Evolutionary conservation across 2,113 vertebrate species (phyloP), one percentile per base, ranked within the genome.

Genomic region (Thalassoma bifasciatum): DNA sequence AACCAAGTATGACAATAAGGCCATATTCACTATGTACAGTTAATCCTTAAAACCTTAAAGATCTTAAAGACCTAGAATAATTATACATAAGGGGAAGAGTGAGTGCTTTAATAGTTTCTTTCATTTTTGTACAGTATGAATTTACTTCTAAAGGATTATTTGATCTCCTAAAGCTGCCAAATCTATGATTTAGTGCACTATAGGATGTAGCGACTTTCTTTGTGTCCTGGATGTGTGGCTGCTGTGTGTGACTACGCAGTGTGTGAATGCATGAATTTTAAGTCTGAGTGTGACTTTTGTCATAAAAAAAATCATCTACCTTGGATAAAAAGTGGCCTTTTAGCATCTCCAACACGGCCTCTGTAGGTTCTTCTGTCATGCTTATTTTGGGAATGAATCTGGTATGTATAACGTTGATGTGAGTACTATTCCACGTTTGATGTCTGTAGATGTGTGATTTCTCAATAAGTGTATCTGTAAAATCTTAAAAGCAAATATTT

Each of bases 301-400:
- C 83, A 77, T 82, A 46, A 75, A 84, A 82, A 58, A 71, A 58
- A 58, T 88, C 49, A 79, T 81, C 83, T 84, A 90, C 89, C 83
- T 91, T 88, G 75, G 74, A 89, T 86, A 85, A 70, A 83, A 83
- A 83, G 91, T 92, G 91, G 89, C 90, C 91, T 92, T 93, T 92
- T 83, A 88, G 85, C 85, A 89, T 86, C 74, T 88, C 82, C 88
- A 82, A 73, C 78, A 72, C 46, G 87, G 89, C 88, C 89, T 91
- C 86, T 65, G 72, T 86, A 71, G 53, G 72, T 89, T 75, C 77
- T 79, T 75, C 57, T 61, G 59, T 85, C 66, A 92, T 90, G 82
- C 92, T 92, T 23, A 52, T 51, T 74, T 85, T 86, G 63, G 50
- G 93, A 89, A 88, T 91, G 85, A 92, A 82, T 78, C 68, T 22